Evolutionary conservation across 2,113 vertebrate species (phyloP).

Genomic region (Platycercus adscitus): DNA sequence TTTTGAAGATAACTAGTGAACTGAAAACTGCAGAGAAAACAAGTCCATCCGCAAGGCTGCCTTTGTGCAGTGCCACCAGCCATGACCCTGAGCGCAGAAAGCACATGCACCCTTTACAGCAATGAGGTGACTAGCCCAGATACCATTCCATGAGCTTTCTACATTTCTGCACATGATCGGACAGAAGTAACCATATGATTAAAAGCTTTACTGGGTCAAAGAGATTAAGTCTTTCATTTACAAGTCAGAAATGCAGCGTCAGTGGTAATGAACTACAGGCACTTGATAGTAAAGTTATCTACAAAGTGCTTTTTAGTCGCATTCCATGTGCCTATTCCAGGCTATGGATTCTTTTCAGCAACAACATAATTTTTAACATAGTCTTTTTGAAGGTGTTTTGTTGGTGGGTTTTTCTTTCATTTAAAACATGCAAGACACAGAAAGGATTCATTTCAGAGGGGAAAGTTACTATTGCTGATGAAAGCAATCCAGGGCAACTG

Average conservation of each 20-base stretch:
- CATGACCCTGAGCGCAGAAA: rapidly evolving
- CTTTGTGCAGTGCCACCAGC: not conserved
- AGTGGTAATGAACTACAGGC: not conserved
- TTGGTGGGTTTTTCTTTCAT: not conserved
- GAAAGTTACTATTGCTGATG: not conserved
- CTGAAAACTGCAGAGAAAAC: not conserved
- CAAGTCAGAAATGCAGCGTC: not conserved
- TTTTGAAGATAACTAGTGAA: not conserved
- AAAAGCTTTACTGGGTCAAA: not conserved
- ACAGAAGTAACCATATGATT: not conserved
- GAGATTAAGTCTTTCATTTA: not conserved
- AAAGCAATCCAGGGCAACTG: not conserved
- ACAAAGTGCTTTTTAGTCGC: not conserved
- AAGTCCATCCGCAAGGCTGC: rapidly evolving
- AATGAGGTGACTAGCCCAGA: not conserved
- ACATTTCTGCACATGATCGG: not conserved
- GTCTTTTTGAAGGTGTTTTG: not conserved
- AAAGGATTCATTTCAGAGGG: not conserved
- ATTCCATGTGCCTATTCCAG: rapidly evolving
- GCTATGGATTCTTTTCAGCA: not conserved
- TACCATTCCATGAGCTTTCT: not conserved
- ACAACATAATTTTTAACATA: not conserved
- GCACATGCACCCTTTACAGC: not conserved
- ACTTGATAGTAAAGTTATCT: not conserved
- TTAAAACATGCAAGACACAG: not conserved